Percentiles rank a stretch among this genome's conserved stretches.
Evolutionary conservation across 2,888 invertebrate species (phyloP).

Genomic region (Sericinus montela): DNA sequence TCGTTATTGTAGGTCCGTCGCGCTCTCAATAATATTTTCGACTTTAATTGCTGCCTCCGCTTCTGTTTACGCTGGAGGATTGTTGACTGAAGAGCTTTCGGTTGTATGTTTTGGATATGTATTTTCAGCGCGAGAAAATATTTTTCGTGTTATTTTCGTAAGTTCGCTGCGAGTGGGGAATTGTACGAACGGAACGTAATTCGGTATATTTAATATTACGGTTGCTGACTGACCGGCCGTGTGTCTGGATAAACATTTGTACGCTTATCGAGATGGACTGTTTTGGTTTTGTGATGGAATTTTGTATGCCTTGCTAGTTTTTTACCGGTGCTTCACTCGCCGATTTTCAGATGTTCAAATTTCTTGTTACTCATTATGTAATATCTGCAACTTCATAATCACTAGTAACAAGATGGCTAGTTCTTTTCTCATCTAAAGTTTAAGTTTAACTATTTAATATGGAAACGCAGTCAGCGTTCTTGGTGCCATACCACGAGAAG

Average conservation of each 20-base stretch:
- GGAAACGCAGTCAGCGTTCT: too few species aligned
- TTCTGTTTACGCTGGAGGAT: conserved; percentile 39
- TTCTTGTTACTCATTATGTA: too few species aligned
- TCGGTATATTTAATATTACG: background rate
- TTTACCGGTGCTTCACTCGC: too few species aligned
- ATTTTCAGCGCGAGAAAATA: conserved; percentile 14
- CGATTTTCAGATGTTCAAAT: too few species aligned
- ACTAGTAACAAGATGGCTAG: too few species aligned
- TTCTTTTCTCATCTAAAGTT: too few species aligned
- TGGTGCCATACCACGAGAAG: too few species aligned
- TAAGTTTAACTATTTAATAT: too few species aligned
- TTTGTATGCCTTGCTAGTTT: too few species aligned
- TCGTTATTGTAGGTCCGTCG: conserved; percentile 64
- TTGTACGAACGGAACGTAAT: conserved; percentile 1
- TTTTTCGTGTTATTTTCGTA: conserved; percentile 17
- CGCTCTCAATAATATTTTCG: conserved; percentile 65
- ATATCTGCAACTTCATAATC: too few species aligned
- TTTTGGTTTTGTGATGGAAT: too few species aligned
- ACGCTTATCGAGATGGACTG: too few species aligned
- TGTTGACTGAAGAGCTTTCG: conserved; percentile 41
- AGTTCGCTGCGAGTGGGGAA: conserved; percentile 1
- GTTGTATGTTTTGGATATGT: conserved; percentile 28
- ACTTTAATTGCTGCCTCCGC: conserved; percentile 59
- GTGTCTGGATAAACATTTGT: background rate
- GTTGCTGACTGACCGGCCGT: background rate